Conservation (phyloP, 2,113 vertebrate species). For the Platysternon megacephalum region DNA sequence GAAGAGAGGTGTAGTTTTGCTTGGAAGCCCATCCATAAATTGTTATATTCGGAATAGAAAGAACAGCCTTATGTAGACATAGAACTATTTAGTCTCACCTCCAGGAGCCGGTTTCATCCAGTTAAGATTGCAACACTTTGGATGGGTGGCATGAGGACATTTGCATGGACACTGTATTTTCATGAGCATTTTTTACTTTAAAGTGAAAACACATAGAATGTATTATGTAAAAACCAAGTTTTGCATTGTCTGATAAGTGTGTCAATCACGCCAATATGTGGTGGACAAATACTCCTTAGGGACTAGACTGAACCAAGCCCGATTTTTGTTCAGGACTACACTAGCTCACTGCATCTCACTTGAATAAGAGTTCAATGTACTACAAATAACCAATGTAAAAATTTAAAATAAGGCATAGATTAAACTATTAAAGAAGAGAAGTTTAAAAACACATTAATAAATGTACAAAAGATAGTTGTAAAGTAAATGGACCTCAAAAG, state of each 20-base stretch:
- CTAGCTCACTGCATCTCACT: neutral
- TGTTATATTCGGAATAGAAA: neutral
- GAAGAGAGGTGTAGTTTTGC: neutral
- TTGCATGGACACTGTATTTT: neutral
- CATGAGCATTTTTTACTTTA: neutral
- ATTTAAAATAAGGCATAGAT: neutral
- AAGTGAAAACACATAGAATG: neutral
- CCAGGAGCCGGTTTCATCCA: neutral
- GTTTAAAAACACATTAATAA: neutral
- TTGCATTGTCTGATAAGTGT: neutral
- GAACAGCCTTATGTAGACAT: neutral
- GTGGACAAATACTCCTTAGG: neutral
- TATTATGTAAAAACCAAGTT: neutral
- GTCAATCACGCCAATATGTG: neutral
- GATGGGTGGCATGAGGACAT: neutral
- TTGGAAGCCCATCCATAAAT: neutral
- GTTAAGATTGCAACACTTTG: neutral
- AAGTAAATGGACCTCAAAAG: conserved; percentile 22
- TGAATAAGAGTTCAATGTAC: neutral
- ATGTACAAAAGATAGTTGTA: neutral
- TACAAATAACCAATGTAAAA: neutral
- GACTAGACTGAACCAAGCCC: neutral
- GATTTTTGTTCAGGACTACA: neutral
- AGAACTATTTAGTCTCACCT: neutral
- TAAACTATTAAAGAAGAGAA: neutral